These are phyloP conservation scores for Drosophila parabipectinata DNA, from an alignment of 1,140 invertebrate genomes.

Conservation along the genomic window DNA sequence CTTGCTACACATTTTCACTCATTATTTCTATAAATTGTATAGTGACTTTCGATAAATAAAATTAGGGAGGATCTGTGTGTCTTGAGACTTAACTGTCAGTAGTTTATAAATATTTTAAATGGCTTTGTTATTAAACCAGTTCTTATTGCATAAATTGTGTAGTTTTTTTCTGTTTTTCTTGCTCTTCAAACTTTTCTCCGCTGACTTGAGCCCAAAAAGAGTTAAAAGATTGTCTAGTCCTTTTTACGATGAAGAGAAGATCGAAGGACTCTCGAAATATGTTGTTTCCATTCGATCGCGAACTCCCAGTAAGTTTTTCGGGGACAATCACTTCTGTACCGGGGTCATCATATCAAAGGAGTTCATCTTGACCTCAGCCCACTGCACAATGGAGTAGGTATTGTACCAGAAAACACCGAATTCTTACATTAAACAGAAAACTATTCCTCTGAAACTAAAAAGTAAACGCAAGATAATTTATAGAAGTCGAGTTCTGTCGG, in stretches of 20 bases:
- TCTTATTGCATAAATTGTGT: neutral
- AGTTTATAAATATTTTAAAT: neutral
- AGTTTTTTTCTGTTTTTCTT: neutral
- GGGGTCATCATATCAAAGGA: conserved; percentile 28
- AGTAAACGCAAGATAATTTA: conserved; percentile 48
- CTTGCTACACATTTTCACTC: neutral
- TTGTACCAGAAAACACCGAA: neutral
- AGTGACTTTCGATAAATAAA: neutral
- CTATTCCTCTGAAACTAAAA: neutral
- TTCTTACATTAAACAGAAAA: neutral
- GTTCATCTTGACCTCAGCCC: conserved; percentile 47
- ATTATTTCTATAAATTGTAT: neutral
- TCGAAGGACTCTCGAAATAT: neutral
- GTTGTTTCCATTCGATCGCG: conserved; percentile 54
- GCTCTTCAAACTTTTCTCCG: neutral
- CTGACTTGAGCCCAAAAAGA: neutral
- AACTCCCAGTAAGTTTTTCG: conserved; percentile 21
- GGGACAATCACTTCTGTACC: conserved; percentile 59
- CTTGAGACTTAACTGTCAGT: neutral
- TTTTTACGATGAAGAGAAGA: neutral
- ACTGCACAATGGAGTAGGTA: conserved; percentile 65
- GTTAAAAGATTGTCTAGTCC: conserved; percentile 24
- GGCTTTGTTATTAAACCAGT: neutral
- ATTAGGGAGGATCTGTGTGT: neutral
- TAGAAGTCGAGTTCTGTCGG: conserved; percentile 28